These are phyloP conservation scores for Haemorhous mexicanus DNA, from an alignment of 2,113 vertebrate genomes.

Conservation along the genomic window DNA sequence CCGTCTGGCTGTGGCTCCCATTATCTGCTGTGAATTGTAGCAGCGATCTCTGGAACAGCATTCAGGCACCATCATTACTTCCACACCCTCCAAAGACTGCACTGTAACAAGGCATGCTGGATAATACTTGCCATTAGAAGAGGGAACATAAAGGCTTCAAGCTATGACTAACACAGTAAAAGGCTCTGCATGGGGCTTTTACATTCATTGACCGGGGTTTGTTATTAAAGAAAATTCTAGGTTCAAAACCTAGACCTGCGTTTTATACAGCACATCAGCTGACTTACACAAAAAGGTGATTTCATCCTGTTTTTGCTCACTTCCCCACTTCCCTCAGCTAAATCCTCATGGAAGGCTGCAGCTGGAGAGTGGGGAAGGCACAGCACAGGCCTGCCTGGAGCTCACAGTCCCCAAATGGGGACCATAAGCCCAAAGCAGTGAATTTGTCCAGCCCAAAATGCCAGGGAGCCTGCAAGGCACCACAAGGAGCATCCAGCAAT, in stretches of 20 bases:
- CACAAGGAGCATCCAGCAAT: not conserved
- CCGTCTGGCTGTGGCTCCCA: slow-evolving; percentile 71
- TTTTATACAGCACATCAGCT: slow-evolving; percentile 15
- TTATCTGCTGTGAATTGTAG: slow-evolving; percentile 79
- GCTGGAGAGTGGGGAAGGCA: not conserved
- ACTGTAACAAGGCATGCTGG: slow-evolving; percentile 60
- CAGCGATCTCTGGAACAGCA: slow-evolving; percentile 72
- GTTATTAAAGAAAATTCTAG: slow-evolving; percentile 71
- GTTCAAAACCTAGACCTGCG: slow-evolving; percentile 42
- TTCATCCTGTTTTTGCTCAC: not conserved
- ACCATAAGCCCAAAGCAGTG: fast-evolving
- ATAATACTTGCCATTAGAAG: slow-evolving; percentile 76
- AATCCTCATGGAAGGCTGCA: not conserved
- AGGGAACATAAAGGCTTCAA: slow-evolving; percentile 73
- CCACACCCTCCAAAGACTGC: slow-evolving; percentile 70
- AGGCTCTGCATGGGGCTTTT: slow-evolving; percentile 64
- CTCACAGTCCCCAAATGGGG: not conserved
- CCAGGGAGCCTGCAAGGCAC: fast-evolving
- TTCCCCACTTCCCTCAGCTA: not conserved
- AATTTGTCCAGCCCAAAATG: not conserved
- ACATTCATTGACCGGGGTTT: slow-evolving; percentile 65
- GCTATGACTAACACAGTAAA: slow-evolving; percentile 75
- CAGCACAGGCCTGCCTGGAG: not conserved
- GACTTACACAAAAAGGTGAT: slow-evolving; percentile 20
- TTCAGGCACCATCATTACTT: slow-evolving; percentile 76